phyloP scores from a whole-genome alignment of 2,888 invertebrate species.

The Tetheella fluctuosa region DNA sequence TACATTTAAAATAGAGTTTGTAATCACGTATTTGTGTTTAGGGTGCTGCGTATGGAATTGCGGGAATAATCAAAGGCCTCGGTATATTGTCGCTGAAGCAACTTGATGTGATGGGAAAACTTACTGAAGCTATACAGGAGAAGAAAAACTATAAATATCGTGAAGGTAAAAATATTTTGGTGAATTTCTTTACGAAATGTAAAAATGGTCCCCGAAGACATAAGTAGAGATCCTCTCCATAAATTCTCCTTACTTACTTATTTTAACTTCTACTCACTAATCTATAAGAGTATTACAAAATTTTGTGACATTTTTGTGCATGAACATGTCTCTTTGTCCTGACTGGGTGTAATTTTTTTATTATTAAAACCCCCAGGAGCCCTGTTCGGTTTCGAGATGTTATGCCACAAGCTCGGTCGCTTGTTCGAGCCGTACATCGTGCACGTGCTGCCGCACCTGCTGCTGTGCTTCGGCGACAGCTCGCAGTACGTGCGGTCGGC shows the following conservation, averaged over 20 bases:
- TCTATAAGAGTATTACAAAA: too few relatives aligned
- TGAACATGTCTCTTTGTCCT: too few relatives aligned
- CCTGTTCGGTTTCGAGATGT: conserved; percentile 98
- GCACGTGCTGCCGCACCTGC: conserved; percentile 96
- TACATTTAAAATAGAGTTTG: not conserved
- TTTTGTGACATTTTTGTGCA: too few relatives aligned
- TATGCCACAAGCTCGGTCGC: conserved; percentile 96
- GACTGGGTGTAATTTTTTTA: too few relatives aligned
- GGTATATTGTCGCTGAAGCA: conserved; percentile 98
- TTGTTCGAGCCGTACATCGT: conserved; percentile 99
- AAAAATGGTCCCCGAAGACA: too few relatives aligned
- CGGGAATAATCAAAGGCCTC: conserved; percentile 98
- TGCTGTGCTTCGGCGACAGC: conserved; percentile 97
- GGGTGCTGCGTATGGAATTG: conserved; percentile 99
- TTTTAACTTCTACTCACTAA: too few relatives aligned
- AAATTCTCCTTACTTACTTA: too few relatives aligned
- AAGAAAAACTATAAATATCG: conserved; percentile 97
- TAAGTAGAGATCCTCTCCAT: too few relatives aligned
- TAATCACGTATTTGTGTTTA: conserved; percentile 47
- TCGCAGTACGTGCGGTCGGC: conserved; percentile 98
- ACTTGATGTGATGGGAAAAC: conserved; percentile 96
- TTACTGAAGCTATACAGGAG: conserved; percentile 97
- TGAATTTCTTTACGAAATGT: not conserved
- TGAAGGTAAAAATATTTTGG: conserved; percentile 86
- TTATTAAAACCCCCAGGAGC: too few relatives aligned